A percentile compares a stretch with the other conserved stretches of the same genome.
These are phyloP conservation scores for Pterobdella sp. DNA, from an alignment of 2,888 invertebrate genomes.

Conservation along the genomic window DNA sequence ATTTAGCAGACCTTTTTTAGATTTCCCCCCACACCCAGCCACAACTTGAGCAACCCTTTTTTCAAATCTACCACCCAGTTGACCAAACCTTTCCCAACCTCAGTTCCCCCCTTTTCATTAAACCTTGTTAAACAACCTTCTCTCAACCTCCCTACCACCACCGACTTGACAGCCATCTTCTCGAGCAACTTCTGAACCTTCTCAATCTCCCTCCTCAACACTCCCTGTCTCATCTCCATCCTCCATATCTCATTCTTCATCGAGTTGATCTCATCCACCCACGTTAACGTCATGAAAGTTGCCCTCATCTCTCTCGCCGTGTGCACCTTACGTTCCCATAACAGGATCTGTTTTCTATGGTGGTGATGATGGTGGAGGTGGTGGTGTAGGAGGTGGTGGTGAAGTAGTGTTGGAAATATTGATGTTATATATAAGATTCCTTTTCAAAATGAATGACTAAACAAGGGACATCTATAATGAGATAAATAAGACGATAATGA, in stretches of 20 bases:
- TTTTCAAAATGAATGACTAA: neutral
- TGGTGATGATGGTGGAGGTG: neutral
- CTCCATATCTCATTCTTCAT: slow-evolving; percentile 26
- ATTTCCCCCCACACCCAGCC: neutral
- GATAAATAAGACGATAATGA: neutral
- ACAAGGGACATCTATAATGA: neutral
- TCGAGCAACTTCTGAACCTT: slow-evolving; percentile 21
- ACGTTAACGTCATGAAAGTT: slow-evolving; percentile 14
- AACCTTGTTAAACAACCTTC: neutral
- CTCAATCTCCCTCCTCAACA: slow-evolving; percentile 22
- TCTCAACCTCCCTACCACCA: neutral
- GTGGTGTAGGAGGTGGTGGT: neutral
- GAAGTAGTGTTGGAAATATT: too few relatives aligned
- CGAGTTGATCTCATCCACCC: slow-evolving; percentile 23
- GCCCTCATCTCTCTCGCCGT: slow-evolving; percentile 24
- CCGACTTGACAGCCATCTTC: slow-evolving; percentile 23
- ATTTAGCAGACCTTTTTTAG: neutral
- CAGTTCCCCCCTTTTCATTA: neutral
- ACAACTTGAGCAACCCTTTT: neutral
- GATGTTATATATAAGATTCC: neutral
- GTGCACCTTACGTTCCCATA: slow-evolving; percentile 26
- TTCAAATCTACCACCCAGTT: neutral
- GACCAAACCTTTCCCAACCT: neutral
- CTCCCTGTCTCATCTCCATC: slow-evolving; percentile 19
- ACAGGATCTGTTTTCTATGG: slow-evolving; percentile 21